A percentile compares a stretch with the other conserved stretches of the same genome.
Conservation (phyloP, 2,888 invertebrate species). For the Melieria omissa region DNA sequence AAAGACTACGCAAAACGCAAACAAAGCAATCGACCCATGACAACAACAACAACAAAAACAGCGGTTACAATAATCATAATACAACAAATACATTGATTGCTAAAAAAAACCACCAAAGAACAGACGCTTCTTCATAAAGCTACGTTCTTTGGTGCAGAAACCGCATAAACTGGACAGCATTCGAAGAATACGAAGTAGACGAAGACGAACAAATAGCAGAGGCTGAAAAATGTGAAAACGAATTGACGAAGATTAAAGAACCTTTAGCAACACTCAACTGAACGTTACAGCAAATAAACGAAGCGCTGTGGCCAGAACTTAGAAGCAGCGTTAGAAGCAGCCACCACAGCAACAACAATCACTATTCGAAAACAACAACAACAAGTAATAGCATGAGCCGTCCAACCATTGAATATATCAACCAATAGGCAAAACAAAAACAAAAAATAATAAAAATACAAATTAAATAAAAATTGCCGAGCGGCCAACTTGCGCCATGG, state of each 20-base stretch:
- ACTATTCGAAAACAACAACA: not conserved
- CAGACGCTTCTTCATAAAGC: not conserved
- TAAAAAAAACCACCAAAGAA: not conserved
- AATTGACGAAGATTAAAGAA: constrained; percentile 4
- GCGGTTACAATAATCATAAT: no score
- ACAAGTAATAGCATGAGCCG: not conserved
- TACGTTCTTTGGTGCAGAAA: not conserved
- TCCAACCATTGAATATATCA: no score
- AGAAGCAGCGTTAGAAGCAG: not conserved
- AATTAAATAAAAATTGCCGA: not conserved
- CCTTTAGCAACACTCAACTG: not conserved
- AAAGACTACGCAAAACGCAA: no score
- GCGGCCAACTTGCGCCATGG: not conserved
- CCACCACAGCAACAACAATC: not conserved
- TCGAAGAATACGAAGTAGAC: no score
- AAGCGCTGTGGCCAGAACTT: not conserved
- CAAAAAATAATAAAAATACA: not conserved
- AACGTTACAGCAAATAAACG: no score
- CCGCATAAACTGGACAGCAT: no score
- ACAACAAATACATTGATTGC: not conserved
- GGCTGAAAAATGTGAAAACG: not conserved
- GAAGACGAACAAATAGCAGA: not conserved
- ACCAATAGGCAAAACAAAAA: not conserved
- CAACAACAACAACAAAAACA: no score
- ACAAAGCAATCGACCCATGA: no score